Base-by-base conservation (phyloP, 2,888 invertebrate species). In the Exocentrus adspersus region DNA sequence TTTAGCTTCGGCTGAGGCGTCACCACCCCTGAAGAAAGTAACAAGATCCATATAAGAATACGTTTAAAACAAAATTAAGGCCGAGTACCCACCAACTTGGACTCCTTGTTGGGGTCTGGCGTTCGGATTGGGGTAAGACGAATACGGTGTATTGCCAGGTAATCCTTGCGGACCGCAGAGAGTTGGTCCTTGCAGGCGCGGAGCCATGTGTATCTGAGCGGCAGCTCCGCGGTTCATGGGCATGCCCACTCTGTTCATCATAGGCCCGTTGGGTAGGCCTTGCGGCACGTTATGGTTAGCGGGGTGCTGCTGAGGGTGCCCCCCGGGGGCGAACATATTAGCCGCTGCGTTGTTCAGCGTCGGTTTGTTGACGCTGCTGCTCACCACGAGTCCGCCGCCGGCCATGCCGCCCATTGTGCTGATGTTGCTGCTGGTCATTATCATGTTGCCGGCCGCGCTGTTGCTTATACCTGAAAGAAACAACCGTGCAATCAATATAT, bases 191-290 rank as follows among this genome's bases (percentile, higher is more conserved):
- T 89, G 86, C 87, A 87, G 86, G 72, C 89, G 80, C n/a, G 88
- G 85, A 84, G 85, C 75, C 75, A 86, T 81, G 79, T 87, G 81
- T 28, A 85, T 83, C n/a, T 83, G 82, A 14, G 77, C 79, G 7
- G 81, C 80, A 7, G 77, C 74, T 42, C 85, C 86, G 84, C 72
- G 87, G 81, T 64, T 84, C 81, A 69, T 80, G 82, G 75, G 74
- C 57, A 72, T 67, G 45, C 70, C 62, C 16, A 85, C 85, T 42
- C 86, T 79, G 12, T 85, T 83, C 86, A 91, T 85, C 81, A 93
- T 86, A 0, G 93, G 93, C 0, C 93, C 93, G 80, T 93, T 93
- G 80, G 91, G 92, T 87, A 93, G 88, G 61, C 85, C 85, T 84
- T 88, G 84, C 14, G 78, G 69, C 70, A 87, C 86, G 0, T 76